Evolutionary conservation across 2,113 vertebrate species (phyloP).

Genomic region (cattle (Bos taurus)): DNA sequence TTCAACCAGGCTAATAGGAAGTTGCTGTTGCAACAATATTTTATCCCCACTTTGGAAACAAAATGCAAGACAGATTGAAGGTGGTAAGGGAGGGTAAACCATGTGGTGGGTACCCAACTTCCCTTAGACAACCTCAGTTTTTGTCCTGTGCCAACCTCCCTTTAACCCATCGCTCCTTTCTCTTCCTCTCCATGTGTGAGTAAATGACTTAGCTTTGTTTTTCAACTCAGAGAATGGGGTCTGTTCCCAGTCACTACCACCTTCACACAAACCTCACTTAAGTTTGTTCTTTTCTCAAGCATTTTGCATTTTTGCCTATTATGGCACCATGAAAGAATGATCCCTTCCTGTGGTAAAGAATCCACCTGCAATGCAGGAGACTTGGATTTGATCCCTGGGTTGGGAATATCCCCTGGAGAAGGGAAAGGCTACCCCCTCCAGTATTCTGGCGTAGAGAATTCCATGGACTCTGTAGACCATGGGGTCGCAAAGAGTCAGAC

Average conservation of each 20-base stretch:
- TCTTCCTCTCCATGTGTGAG: neutral
- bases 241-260: neutral
- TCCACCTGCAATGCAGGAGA: neutral
- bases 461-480: neutral
- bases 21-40: neutral
- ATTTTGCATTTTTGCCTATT: neutral
- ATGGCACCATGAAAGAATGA: neutral
- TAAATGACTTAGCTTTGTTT: neutral
- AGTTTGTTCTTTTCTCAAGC: neutral
- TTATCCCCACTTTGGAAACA: neutral
- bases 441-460: neutral
- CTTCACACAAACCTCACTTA: neutral
- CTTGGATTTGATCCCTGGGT: neutral
- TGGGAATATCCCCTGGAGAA: neutral
- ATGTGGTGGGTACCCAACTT: neutral
- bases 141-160: neutral
- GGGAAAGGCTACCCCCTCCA: neutral
- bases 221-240: neutral
- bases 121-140: neutral
- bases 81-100: neutral
- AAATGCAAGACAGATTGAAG: neutral
- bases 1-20: neutral
- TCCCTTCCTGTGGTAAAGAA: neutral
- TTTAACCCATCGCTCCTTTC: neutral
- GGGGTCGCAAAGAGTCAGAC: neutral